Conservation (phyloP, 2,888 invertebrate genomes). For the Gasteruption jaculator region DNA sequence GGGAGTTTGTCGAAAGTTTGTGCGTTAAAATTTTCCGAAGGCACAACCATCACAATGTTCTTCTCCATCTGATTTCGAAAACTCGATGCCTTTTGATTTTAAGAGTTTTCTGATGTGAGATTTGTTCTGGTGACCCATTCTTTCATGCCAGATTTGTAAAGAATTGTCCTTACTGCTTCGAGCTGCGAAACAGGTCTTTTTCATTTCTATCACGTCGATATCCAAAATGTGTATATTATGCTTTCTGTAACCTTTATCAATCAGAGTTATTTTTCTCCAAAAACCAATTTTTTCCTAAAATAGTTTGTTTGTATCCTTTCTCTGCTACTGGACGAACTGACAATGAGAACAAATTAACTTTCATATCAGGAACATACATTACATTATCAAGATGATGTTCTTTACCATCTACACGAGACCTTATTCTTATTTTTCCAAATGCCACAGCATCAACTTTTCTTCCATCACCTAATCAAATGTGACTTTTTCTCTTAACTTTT, state of each 20-base stretch:
- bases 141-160: conserved; percentile 11
- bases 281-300: conserved; percentile 3
- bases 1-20: conserved; percentile 14
- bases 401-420: conserved; percentile 12
- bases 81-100: conserved; percentile 1
- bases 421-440: conserved; percentile 10
- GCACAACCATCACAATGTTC: conserved; percentile 17
- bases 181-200: neutral
- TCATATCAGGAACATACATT: conserved; percentile 18
- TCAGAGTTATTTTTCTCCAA: conserved; percentile 2
- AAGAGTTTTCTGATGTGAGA: conserved; percentile 3
- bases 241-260: conserved; percentile 1
- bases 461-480: conserved; percentile 14
- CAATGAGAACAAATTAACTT: conserved; percentile 17
- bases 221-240: conserved; percentile 7
- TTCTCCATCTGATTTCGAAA: neutral
- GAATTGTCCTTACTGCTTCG: neutral
- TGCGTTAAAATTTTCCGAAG: conserved; percentile 18
- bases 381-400: conserved; percentile 16
- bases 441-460: conserved; percentile 13
- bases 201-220: conserved; percentile 6
- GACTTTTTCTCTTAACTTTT: conserved; percentile 9
- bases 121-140: conserved; percentile 12
- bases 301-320: conserved; percentile 16
- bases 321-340: conserved; percentile 13